A percentile compares a stretch with the other conserved stretches of the same genome.
These are phyloP conservation scores for Pecten maximus DNA, from an alignment of 2,888 invertebrate genomes.

Conservation along the genomic window DNA sequence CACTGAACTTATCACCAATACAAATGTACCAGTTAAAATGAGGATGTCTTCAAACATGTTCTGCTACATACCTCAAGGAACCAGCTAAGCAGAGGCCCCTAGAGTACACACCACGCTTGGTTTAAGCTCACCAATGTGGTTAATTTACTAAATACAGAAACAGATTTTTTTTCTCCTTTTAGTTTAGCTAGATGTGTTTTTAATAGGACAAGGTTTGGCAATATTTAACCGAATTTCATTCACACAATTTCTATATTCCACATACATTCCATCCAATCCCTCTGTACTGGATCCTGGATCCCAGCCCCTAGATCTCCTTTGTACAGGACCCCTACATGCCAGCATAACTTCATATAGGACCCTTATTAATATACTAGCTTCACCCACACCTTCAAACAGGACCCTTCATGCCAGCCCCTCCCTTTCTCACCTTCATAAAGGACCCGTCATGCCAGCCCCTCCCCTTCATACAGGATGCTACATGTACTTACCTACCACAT, in stretches of 20 bases:
- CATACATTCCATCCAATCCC: neutral
- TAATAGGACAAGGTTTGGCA: neutral
- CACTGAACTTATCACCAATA: neutral
- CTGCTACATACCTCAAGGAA: neutral
- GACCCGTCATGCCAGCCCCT: too few species aligned
- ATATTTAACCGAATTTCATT: neutral
- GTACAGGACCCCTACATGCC: too few species aligned
- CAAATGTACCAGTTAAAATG: neutral
- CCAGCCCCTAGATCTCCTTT: too few species aligned
- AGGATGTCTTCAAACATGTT: neutral
- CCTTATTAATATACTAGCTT: too few species aligned
- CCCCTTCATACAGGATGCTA: too few species aligned
- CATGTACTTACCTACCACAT: too few species aligned
- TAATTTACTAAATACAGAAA: neutral
- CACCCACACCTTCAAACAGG: neutral
- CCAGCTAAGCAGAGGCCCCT: neutral
- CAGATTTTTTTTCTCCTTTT: neutral
- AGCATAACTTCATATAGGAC: neutral
- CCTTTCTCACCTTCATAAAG: neutral
- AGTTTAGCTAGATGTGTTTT: neutral
- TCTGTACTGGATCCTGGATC: too few species aligned
- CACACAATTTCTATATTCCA: neutral
- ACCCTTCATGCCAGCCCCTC: too few species aligned
- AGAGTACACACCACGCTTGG: neutral
- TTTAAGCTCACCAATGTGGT: neutral